Evolutionary conservation across 2,888 invertebrate genomes (phyloP).

Genomic region (Philereme vetulata): DNA sequence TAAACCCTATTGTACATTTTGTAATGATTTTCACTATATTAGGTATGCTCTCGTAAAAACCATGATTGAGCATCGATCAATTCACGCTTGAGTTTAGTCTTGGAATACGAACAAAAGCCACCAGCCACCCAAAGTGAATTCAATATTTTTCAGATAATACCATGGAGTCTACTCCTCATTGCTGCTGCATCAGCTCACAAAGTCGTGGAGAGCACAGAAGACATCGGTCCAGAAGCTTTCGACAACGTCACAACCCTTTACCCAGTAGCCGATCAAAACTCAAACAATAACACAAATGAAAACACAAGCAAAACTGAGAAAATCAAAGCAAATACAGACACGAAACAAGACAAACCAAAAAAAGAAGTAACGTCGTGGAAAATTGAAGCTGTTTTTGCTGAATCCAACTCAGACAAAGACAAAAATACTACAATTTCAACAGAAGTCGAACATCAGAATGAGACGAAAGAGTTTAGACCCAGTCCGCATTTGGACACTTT

Average conservation of each 20-base stretch:
- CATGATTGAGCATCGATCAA: no score
- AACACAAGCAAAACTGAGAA: conserved; percentile 17
- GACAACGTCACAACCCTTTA: conserved; percentile 64
- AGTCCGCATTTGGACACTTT: conserved; percentile 78
- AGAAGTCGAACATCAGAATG: conserved; percentile 45
- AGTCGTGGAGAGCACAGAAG: conserved; percentile 50
- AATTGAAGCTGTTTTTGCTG: conserved; percentile 55
- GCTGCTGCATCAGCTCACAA: conserved; percentile 40
- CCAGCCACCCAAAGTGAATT: not conserved
- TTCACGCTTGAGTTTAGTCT: no score
- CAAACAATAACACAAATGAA: conserved; percentile 30
- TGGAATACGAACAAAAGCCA: no score
- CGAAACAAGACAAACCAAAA: conserved; percentile 33
- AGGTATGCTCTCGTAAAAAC: no score
- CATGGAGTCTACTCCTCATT: conserved; percentile 48
- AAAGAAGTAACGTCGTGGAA: conserved; percentile 55
- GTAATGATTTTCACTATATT: no score
- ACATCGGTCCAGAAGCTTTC: conserved; percentile 40
- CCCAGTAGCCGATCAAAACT: conserved; percentile 48
- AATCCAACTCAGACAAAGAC: conserved; percentile 46
- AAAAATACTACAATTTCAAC: conserved; percentile 36
- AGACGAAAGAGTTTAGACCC: conserved; percentile 70
- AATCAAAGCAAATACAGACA: conserved; percentile 18
- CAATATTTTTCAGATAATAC: conserved; percentile 45
- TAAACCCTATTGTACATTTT: no score